phyloP scores from a whole-genome alignment of 2,888 invertebrate species.

The Phorcus lineatus region DNA sequence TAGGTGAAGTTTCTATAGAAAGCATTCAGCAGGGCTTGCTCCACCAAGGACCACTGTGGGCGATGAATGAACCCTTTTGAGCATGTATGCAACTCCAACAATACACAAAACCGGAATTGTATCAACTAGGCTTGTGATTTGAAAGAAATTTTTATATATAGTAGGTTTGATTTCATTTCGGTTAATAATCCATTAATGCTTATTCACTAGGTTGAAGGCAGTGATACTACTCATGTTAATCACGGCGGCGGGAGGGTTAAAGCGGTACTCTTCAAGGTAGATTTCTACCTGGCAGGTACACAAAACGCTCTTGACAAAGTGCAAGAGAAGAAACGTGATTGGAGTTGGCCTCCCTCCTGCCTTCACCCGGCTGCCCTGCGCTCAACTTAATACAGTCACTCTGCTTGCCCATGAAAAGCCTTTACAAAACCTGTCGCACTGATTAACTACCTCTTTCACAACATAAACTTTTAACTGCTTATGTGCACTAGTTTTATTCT shows the following conservation, averaged over 20 bases:
- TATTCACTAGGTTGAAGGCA: background rate
- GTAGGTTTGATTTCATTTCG: no score
- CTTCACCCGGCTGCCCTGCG: background rate
- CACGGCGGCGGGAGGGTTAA: background rate
- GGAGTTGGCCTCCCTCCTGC: background rate
- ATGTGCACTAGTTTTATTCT: background rate
- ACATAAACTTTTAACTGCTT: background rate
- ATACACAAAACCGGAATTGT: no score
- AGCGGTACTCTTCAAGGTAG: background rate
- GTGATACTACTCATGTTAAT: background rate
- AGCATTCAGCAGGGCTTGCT: no score
- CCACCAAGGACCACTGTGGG: no score
- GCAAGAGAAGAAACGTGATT: background rate
- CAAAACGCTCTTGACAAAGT: conserved; percentile 15
- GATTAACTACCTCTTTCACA: background rate
- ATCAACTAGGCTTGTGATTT: no score
- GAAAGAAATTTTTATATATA: no score
- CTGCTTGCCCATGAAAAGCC: background rate
- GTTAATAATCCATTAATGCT: no score
- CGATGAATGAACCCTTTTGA: no score
- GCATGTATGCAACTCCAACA: no score
- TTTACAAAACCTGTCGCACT: background rate
- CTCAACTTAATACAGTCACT: background rate
- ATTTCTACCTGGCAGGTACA: background rate
- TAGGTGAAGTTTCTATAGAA: no score